Conservation (phyloP, 2,888 invertebrate genomes). For the Pseudococcus jackbeardsleyi region DNA sequence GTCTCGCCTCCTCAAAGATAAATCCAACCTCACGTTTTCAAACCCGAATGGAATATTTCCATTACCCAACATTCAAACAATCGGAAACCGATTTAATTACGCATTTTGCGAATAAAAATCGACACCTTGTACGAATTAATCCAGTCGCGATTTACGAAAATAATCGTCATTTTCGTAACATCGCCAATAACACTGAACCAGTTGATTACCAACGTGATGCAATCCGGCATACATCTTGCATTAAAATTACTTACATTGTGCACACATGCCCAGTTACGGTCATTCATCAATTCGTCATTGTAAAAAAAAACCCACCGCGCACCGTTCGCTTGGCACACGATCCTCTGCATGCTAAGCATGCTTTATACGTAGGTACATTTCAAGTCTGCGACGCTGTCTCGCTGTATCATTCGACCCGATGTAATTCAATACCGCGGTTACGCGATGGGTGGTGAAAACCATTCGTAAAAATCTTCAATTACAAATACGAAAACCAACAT, state of each 20-base stretch:
- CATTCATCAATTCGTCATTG: conserved; percentile 53
- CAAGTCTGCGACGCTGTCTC: not conserved
- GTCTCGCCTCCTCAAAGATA: not conserved
- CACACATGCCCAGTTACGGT: conserved; percentile 33
- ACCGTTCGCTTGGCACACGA: conserved; percentile 33
- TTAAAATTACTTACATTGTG: conserved; percentile 56
- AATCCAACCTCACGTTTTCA: not conserved
- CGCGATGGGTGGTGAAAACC: conserved; percentile 40
- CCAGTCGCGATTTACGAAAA: conserved; percentile 30
- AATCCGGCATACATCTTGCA: conserved; percentile 28
- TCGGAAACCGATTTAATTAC: conserved; percentile 18
- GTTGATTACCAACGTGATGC: conserved; percentile 50
- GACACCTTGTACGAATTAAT: conserved; percentile 35
- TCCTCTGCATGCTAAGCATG: not conserved
- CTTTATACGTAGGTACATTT: not conserved
- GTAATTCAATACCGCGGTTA: conserved; percentile 23
- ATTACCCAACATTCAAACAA: not conserved
- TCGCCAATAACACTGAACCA: conserved; percentile 45
- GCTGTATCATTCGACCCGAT: not conserved
- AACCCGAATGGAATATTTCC: not conserved
- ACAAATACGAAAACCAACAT: not conserved
- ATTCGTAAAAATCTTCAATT: conserved; percentile 23
- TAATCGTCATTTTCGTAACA: conserved; percentile 25
- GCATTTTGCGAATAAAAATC: not conserved
- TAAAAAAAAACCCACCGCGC: conserved; percentile 35